A percentile compares a stretch with the other conserved stretches of the same genome.
phyloP scores from a whole-genome alignment of 2,888 invertebrate species.

The Notodonta ziczac region DNA sequence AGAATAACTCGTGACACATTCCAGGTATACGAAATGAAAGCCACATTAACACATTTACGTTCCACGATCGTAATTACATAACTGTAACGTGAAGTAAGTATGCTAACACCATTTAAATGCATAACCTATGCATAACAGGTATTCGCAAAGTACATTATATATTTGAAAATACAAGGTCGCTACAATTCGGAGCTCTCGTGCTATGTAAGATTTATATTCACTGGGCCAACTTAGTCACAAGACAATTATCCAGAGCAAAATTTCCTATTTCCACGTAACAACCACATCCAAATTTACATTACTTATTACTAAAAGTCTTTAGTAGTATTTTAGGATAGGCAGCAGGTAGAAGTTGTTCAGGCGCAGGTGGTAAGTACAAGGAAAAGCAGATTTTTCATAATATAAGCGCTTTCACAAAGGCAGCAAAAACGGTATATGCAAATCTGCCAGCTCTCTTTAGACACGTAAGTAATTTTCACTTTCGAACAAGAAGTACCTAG shows the following conservation, averaged over 20 bases:
- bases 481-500: slow-evolving; percentile 51
- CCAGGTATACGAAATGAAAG: slow-evolving; percentile 28
- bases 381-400: slow-evolving; percentile 29
- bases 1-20: slow-evolving; percentile 32
- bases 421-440: slow-evolving; percentile 32
- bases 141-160: neutral
- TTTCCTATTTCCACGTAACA: slow-evolving; percentile 4
- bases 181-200: neutral
- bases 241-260: slow-evolving; percentile 6
- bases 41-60: slow-evolving; percentile 14
- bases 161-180: neutral
- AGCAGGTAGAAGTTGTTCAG: slow-evolving; percentile 9
- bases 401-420: slow-evolving; percentile 43
- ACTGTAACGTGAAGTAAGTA: neutral
- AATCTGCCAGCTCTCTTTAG: slow-evolving; percentile 30
- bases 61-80: too few species aligned
- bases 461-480: slow-evolving; percentile 58
- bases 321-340: slow-evolving; percentile 3
- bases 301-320: slow-evolving; percentile 13
- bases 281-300: slow-evolving; percentile 19
- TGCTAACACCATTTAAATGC: neutral
- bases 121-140: neutral
- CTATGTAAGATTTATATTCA: slow-evolving; percentile 1
- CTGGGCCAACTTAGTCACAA: neutral
- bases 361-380: slow-evolving; percentile 13